These are phyloP conservation scores for Drosophila formosana DNA, from an alignment of 2,888 invertebrate genomes.

Conservation along the genomic window DNA sequence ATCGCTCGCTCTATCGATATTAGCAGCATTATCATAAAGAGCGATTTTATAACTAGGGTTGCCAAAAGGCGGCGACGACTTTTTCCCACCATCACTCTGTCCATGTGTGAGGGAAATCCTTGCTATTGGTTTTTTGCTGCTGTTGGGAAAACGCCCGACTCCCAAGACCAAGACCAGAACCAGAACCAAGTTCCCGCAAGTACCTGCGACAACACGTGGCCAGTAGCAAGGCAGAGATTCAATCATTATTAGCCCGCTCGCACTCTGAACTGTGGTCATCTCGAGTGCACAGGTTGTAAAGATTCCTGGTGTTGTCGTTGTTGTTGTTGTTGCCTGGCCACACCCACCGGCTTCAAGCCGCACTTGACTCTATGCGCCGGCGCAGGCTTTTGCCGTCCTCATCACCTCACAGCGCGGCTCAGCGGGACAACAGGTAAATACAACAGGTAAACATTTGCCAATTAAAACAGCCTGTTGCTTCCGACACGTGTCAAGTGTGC, in stretches of 20 bases:
- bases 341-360: constrained; percentile 29
- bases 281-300: constrained; percentile 75
- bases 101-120: constrained; percentile 67
- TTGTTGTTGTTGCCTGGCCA: constrained; percentile 17
- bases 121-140: constrained; percentile 68
- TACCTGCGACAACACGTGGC: constrained; percentile 59
- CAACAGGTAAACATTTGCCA: constrained; percentile 78
- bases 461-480: constrained; percentile 45
- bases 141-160: constrained; percentile 53
- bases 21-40: constrained; percentile 52
- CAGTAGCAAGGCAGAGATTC: constrained; percentile 43
- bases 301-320: not conserved
- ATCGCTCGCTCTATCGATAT: constrained; percentile 27
- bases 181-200: not conserved
- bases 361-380: constrained; percentile 83
- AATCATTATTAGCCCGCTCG: constrained; percentile 38
- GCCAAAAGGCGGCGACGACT: constrained; percentile 15
- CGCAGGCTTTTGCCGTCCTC: constrained; percentile 49
- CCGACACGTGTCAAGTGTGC: constrained; percentile 65
- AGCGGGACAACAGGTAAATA: constrained; percentile 68
- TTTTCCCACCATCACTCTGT: constrained; percentile 48
- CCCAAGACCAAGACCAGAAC: not conserved
- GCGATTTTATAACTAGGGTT: constrained; percentile 72
- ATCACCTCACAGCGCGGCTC: constrained; percentile 3
- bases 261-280: constrained; percentile 67